These are phyloP conservation scores for Sepiola atlantica DNA, from an alignment of 2,888 invertebrate genomes.

Conservation along the genomic window DNA sequence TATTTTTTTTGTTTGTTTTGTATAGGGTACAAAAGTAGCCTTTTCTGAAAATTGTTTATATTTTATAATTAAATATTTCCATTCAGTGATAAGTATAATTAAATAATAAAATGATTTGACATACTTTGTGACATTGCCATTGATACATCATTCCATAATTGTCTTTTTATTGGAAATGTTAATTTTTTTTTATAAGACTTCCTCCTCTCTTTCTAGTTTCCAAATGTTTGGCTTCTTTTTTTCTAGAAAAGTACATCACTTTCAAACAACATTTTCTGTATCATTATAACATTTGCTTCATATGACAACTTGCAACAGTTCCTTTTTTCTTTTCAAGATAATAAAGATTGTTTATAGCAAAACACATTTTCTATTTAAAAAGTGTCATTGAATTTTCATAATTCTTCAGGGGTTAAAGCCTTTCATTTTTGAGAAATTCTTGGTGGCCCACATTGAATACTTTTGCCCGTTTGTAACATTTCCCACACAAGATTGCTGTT, in stretches of 20 bases:
- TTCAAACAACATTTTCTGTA: not conserved
- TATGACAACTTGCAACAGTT: not conserved
- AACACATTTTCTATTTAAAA: too few species aligned
- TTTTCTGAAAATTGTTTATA: not conserved
- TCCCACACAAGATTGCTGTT: not conserved
- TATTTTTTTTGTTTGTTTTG: not conserved
- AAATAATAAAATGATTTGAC: not conserved
- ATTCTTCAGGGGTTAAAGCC: too few species aligned
- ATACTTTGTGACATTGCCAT: not conserved
- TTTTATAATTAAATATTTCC: not conserved
- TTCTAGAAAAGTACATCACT: not conserved
- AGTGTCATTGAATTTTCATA: too few species aligned
- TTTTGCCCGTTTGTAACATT: not conserved
- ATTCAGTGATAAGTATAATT: not conserved
- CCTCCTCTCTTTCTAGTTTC: not conserved
- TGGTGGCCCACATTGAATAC: too few species aligned
- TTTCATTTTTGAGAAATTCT: too few species aligned
- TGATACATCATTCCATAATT: not conserved
- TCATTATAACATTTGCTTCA: not conserved
- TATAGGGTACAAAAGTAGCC: too few species aligned
- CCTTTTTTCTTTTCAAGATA: not conserved
- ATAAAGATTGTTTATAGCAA: too few species aligned
- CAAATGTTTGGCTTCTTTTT: not conserved
- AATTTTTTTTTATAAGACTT: not conserved
- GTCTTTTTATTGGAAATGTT: not conserved